Evolutionary conservation across 2,888 invertebrate genomes (phyloP), one percentile per base, ranked within the genome.

Genomic region (Phaedon cochleariae): DNA sequence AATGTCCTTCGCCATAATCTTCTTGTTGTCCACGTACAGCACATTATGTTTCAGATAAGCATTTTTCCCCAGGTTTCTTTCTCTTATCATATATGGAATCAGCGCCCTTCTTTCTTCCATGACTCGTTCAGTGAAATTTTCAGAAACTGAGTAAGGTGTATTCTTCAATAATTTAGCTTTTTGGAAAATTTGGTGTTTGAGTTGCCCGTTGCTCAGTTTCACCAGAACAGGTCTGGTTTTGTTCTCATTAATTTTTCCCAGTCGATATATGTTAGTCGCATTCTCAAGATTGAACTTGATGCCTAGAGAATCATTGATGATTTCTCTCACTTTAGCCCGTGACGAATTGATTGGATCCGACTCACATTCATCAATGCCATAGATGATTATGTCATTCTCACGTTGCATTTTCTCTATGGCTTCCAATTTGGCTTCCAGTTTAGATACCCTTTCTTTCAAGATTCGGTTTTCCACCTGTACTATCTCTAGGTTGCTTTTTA

Each of bases 131-230:
- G 55, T 55, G 20, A 41, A 55, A 15, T 55, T 55, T 41, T 55
- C 55, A 29, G 41, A 41, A 6, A 54, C 54, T 37, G 54, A 17
- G 20, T 37, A 55, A 41, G 48, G 48, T 48, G 22, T 21, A 48
- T 48, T 48, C 22, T 48, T 48, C 48, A 48, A 22, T 4, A 41
- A 7, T 12, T 22, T 54, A 12, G 54, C 54, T 12, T 37, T 54
- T 15, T 55, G 55, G 37, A 54, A 54, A 37, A 54, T 54, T 10
- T 15, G 45, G 21, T 55, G 29, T 55, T 55, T 55, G 55, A 55
- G 20, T 55, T 55, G 41, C 15, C 15, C 55, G 20, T 55, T 37
- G 41, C 55, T 55, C 18, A 55, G 41, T 55, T 55, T 55, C n/a
- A 55, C 15, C 17, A 55, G 41, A 12, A 55, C 45, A 41, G 55